Conservation (phyloP, 2,113 vertebrate genomes). For the Periophthalmodon schlosseri region DNA sequence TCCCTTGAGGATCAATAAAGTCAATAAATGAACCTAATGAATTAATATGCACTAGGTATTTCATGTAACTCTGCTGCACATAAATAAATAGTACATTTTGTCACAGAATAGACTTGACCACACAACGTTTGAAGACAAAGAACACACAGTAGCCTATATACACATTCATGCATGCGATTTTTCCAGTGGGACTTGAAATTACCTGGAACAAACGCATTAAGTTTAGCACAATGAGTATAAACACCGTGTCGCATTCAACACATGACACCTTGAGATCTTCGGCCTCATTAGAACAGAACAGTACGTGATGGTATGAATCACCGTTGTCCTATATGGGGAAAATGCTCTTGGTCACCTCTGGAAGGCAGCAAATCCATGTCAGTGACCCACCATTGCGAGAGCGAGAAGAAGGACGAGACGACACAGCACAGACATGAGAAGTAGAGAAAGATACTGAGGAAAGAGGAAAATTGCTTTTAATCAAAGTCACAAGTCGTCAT, state of each 20-base stretch:
- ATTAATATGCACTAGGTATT: too few relatives aligned
- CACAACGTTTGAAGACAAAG: background rate
- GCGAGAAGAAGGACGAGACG: background rate
- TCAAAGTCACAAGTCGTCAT: slow-evolving; percentile 74
- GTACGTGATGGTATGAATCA: background rate
- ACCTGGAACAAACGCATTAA: background rate
- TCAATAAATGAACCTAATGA: too few relatives aligned
- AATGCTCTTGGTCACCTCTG: slow-evolving; percentile 50
- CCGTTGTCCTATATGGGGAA: background rate
- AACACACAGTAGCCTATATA: background rate
- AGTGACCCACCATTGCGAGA: slow-evolving; percentile 1
- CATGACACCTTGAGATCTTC: background rate
- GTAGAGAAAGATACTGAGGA: slow-evolving; percentile 14
- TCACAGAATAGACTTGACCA: background rate
- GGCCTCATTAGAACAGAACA: background rate
- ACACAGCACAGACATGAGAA: slow-evolving; percentile 18
- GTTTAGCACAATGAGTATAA: background rate
- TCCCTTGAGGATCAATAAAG: too few relatives aligned
- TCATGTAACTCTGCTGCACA: background rate
- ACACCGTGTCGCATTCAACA: background rate
- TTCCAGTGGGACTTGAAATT: background rate
- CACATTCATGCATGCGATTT: background rate
- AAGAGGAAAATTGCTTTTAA: slow-evolving; percentile 45
- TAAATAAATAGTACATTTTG: background rate
- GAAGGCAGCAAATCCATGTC: slow-evolving; percentile 60